phyloP scores from a whole-genome alignment of 2,797 vertebrate genomes.

The Neopelma chrysocephalum region DNA sequence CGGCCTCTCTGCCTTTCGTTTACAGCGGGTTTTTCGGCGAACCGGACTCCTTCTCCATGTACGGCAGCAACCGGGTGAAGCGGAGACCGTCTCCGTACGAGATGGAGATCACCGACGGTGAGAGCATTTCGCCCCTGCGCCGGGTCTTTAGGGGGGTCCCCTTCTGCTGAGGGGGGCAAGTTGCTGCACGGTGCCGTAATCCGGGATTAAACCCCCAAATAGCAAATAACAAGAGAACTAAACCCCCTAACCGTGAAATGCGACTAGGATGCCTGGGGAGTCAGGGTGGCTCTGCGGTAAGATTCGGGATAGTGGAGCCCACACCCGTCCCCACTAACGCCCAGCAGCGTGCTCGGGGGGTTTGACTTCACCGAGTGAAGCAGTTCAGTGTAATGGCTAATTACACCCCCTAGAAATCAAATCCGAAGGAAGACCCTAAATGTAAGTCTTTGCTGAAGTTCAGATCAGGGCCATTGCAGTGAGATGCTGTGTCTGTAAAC shows the following conservation, averaged over 20 bases:
- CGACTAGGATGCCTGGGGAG: not conserved
- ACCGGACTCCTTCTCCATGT: conserved; percentile 92
- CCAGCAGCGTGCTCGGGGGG: not conserved
- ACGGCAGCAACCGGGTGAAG: conserved; percentile 91
- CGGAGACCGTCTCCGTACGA: conserved; percentile 92
- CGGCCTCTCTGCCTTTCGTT: conserved; percentile 14
- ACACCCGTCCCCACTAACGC: rapidly evolving
- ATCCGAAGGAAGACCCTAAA: not conserved
- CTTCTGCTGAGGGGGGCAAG: not conserved
- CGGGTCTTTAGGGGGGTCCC: not conserved
- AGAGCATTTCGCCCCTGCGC: conserved; percentile 1
- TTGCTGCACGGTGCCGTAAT: not conserved
- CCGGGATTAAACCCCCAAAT: not conserved
- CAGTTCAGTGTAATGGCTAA: not conserved
- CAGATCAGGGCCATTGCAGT: not conserved
- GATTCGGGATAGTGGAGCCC: not conserved
- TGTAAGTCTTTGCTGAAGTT: not conserved
- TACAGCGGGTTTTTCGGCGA: conserved; percentile 88
- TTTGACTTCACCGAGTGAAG: not conserved
- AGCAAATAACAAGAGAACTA: no score
- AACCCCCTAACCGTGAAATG: not conserved
- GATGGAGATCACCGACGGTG: conserved; percentile 93
- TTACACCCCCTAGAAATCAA: not conserved
- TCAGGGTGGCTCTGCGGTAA: not conserved
- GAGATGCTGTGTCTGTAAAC: not conserved